These are phyloP conservation scores for Phocoena phocoena DNA, from an alignment of 2,113 vertebrate species.

Conservation along the genomic window DNA sequence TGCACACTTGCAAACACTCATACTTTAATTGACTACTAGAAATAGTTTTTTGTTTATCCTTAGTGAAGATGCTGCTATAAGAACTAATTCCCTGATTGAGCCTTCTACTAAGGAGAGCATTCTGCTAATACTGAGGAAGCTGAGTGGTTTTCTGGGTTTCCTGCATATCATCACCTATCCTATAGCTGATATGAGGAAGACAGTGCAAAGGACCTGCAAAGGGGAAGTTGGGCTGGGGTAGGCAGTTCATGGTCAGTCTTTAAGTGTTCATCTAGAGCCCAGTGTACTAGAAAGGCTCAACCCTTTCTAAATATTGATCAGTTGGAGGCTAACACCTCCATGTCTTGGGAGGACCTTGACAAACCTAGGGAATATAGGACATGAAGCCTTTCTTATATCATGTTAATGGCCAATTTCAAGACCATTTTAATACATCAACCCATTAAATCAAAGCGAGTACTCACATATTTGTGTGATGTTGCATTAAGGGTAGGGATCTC, in stretches of 20 bases:
- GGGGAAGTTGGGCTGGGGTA: background rate
- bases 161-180: background rate
- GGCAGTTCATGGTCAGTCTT: background rate
- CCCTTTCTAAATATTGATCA: background rate
- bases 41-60: background rate
- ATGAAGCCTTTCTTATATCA: background rate
- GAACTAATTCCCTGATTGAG: background rate
- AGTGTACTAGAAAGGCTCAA: background rate
- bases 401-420: background rate
- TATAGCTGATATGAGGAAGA: background rate
- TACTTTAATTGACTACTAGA: background rate
- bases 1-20: fast-evolving
- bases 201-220: background rate
- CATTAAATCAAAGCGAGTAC: background rate
- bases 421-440: background rate
- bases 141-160: background rate
- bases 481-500: background rate
- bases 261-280: background rate
- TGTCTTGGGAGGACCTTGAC: background rate
- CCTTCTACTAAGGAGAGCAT: background rate
- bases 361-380: background rate
- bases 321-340: background rate
- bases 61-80: background rate
- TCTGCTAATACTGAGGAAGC: background rate
- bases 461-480: background rate